A percentile compares a stretch with the other conserved stretches of the same genome.
Conservation (phyloP, 1,140 invertebrate genomes). For the Drosophila sechellia region DNA sequence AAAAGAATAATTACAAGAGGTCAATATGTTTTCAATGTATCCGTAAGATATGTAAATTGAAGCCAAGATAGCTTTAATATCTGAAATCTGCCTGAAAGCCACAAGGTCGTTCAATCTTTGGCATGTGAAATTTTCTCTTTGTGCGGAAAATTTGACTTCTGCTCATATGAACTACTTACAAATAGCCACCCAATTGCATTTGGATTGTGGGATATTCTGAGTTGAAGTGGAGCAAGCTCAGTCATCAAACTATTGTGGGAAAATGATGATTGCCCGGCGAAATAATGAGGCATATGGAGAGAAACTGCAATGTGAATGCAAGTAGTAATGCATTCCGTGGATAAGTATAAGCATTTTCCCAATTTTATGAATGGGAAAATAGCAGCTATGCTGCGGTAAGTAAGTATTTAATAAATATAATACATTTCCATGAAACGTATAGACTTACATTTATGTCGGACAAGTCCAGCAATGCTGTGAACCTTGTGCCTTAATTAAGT, state of each 20-base stretch:
- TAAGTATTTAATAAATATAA: no score
- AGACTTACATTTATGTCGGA: not conserved
- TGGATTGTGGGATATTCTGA: slow-evolving; percentile 46
- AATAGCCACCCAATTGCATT: slow-evolving; percentile 38
- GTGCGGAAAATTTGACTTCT: not conserved
- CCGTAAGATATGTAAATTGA: not conserved
- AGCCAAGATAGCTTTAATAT: no score
- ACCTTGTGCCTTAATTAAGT: slow-evolving; percentile 58
- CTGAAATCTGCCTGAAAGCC: not conserved
- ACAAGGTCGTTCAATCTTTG: not conserved
- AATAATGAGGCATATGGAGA: slow-evolving; percentile 1
- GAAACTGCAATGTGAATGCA: slow-evolving; percentile 17
- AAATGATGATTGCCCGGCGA: slow-evolving; percentile 26
- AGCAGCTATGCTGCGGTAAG: not conserved
- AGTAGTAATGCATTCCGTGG: slow-evolving; percentile 7
- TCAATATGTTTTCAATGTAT: slow-evolving; percentile 5
- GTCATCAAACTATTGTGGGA: slow-evolving; percentile 27
- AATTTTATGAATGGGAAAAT: not conserved
- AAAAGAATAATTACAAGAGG: slow-evolving; percentile 22
- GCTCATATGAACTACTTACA: slow-evolving; percentile 16
- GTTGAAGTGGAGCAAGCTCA: slow-evolving; percentile 15
- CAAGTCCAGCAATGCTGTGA: slow-evolving; percentile 42
- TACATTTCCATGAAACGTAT: no score
- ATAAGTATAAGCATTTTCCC: not conserved
- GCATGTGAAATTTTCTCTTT: not conserved